These are phyloP conservation scores for Plecturocebus donacophilus DNA, from an alignment of 2,113 vertebrate genomes.

Conservation along the genomic window DNA sequence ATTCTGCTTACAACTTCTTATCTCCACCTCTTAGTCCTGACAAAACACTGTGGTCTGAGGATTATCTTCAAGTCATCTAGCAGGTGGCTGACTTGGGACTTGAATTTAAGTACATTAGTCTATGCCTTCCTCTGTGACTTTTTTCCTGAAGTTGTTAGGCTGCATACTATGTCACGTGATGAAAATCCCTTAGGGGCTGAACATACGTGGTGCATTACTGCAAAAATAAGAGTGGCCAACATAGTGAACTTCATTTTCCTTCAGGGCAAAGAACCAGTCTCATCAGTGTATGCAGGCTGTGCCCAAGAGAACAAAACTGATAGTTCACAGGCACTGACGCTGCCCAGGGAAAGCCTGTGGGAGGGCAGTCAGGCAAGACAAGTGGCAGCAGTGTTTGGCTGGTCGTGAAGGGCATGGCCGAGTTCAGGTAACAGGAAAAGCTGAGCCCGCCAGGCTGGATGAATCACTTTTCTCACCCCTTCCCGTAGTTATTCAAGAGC, in stretches of 20 bases:
- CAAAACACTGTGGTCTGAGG: not conserved
- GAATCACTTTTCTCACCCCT: not conserved
- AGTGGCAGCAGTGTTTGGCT: not conserved
- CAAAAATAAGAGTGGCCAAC: not conserved
- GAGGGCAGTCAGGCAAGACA: accelerated
- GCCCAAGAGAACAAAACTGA: not conserved
- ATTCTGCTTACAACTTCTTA: not conserved
- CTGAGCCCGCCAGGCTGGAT: too few relatives aligned
- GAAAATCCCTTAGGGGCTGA: not conserved
- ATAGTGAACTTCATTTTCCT: not conserved
- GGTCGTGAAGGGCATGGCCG: not conserved
- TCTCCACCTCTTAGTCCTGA: not conserved
- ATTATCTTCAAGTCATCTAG: not conserved
- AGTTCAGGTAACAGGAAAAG: not conserved
- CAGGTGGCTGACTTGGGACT: not conserved
- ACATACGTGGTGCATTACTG: not conserved
- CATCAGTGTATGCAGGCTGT: not conserved
- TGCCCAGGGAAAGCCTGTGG: accelerated
- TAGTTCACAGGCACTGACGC: not conserved
- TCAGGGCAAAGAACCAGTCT: not conserved
- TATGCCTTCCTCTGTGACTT: not conserved
- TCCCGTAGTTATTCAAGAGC: not conserved
- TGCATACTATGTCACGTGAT: not conserved
- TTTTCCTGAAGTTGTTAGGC: not conserved
- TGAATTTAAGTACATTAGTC: not conserved